Conservation (phyloP, 1,140 invertebrate genomes). For the Brachionus sp. region DNA sequence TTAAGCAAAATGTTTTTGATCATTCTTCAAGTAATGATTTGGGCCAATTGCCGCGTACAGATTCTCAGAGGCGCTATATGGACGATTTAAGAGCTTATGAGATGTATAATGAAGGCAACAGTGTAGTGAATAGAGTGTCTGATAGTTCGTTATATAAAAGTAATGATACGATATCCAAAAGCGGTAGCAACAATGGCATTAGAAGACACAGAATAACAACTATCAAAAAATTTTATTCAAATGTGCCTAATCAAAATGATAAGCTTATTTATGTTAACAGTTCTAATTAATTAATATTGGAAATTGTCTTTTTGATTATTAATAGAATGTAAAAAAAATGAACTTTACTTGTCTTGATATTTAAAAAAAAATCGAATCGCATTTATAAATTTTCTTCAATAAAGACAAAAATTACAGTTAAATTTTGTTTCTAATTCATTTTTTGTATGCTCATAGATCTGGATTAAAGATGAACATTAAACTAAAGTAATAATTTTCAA, state of each 20-base stretch:
- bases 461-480: neutral
- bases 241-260: constrained; percentile 15
- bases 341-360: neutral
- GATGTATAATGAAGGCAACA: constrained; percentile 13
- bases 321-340: constrained; percentile 16
- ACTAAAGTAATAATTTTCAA: neutral
- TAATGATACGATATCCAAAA: constrained; percentile 7
- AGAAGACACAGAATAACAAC: constrained; percentile 13
- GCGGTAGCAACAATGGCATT: constrained; percentile 20
- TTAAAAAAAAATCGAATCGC: neutral
- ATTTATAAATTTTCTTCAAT: neutral
- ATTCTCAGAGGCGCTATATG: constrained; percentile 8
- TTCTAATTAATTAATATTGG: neutral
- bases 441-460: neutral
- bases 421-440: neutral
- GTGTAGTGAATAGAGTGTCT: neutral
- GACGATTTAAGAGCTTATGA: constrained; percentile 36
- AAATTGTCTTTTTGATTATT: neutral
- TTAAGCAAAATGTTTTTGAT: neutral
- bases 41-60: neutral
- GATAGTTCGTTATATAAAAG: constrained; percentile 8
- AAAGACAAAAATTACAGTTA: neutral
- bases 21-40: constrained; percentile 24
- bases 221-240: constrained; percentile 17
- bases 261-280: neutral